These are phyloP conservation scores for Carettochelys insculpta DNA, from an alignment of 2,113 vertebrate species.

Conservation along the genomic window DNA sequence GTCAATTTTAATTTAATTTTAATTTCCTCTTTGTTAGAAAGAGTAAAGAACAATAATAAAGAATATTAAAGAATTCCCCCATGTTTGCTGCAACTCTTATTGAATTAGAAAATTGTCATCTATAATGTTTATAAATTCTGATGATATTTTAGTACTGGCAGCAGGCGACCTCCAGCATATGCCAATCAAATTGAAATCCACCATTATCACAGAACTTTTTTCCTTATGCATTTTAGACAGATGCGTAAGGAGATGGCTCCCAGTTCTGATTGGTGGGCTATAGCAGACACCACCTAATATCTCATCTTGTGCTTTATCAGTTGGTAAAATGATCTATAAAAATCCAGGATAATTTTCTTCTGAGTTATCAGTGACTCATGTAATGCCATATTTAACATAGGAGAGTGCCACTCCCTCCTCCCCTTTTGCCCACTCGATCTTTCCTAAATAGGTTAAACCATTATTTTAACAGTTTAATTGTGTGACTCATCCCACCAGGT, in stretches of 20 bases:
- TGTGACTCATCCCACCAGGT: not conserved
- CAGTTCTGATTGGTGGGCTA: not conserved
- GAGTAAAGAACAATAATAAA: not conserved
- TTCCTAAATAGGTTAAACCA: not conserved
- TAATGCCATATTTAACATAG: not conserved
- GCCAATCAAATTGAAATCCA: not conserved
- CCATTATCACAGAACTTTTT: too few species aligned
- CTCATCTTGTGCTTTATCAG: not conserved
- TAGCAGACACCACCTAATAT: not conserved
- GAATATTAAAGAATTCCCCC: not conserved
- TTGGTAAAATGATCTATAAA: not conserved
- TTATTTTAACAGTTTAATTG: not conserved
- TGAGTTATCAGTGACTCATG: not conserved
- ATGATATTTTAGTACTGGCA: not conserved
- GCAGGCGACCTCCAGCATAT: not conserved
- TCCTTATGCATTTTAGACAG: not conserved
- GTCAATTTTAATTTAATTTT: not conserved
- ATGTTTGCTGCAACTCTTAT: not conserved
- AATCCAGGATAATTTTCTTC: not conserved
- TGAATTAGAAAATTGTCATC: not conserved
- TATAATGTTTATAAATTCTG: not conserved
- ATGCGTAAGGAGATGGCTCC: not conserved
- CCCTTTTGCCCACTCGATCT: not conserved
- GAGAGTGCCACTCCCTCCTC: not conserved
- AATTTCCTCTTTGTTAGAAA: not conserved